These are phyloP conservation scores for Brachylomia viminalis DNA, from an alignment of 2,888 invertebrate species.

Conservation along the genomic window DNA sequence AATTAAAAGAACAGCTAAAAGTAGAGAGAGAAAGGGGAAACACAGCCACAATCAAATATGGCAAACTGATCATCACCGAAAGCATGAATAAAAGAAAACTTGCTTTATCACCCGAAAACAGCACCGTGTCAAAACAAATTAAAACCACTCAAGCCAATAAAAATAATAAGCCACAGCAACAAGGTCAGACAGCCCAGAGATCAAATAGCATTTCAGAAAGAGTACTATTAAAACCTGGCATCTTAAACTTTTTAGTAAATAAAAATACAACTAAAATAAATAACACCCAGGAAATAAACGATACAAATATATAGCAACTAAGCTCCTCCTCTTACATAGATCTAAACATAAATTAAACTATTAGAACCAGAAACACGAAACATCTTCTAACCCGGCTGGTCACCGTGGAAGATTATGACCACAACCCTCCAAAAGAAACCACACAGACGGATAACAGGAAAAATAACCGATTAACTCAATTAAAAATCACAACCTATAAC, in stretches of 20 bases:
- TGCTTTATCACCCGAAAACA: not conserved
- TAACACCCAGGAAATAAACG: not conserved
- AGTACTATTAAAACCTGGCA: not conserved
- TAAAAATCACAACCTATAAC: constrained; percentile 36
- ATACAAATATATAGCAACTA: not conserved
- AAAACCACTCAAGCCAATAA: constrained; percentile 11
- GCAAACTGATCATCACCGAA: not conserved
- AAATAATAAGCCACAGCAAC: not conserved
- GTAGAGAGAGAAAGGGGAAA: not conserved
- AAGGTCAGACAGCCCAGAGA: not conserved
- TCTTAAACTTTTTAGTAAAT: not conserved
- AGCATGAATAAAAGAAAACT: not conserved
- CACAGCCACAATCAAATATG: not conserved
- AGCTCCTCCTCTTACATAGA: not conserved
- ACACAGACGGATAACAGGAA: not conserved
- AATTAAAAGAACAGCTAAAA: not conserved
- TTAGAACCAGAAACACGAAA: not conserved
- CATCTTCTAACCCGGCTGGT: constrained; percentile 5
- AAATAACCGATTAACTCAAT: not conserved
- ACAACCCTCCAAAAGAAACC: constrained; percentile 28
- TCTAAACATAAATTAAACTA: not conserved
- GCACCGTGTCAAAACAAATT: not conserved
- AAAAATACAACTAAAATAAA: not conserved
- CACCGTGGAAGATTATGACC: constrained; percentile 40
- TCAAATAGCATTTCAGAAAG: not conserved